A percentile compares a stretch with the other conserved stretches of the same genome.
These are phyloP conservation scores for Epicauta chinensis DNA, from an alignment of 1,140 invertebrate genomes.

Conservation along the genomic window DNA sequence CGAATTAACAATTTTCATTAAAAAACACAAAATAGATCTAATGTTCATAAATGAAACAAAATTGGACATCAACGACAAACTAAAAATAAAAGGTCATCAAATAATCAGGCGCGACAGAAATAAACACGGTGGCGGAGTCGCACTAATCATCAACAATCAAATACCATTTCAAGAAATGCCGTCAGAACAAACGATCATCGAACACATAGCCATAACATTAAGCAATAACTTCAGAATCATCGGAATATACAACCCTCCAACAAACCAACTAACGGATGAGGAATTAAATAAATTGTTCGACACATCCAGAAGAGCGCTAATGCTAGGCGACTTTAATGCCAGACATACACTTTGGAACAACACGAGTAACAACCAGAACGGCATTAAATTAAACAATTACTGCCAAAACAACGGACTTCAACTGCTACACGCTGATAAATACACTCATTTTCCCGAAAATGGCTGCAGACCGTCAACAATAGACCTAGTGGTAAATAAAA, in stretches of 20 bases:
- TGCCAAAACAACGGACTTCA: too few relatives aligned
- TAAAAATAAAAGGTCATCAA: conserved; percentile 2
- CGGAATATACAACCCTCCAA: neutral
- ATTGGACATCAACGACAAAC: neutral
- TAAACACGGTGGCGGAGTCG: neutral
- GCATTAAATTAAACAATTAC: too few relatives aligned
- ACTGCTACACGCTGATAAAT: too few relatives aligned
- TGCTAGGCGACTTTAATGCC: too few relatives aligned
- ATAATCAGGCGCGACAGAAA: neutral
- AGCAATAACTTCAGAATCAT: neutral
- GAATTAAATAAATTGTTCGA: neutral
- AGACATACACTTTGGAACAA: too few relatives aligned
- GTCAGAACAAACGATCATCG: neutral
- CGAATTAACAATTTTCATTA: neutral
- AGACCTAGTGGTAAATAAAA: neutral
- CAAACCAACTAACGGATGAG: neutral
- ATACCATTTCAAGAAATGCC: neutral
- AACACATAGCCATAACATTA: neutral
- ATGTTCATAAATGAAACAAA: neutral
- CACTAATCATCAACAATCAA: neutral
- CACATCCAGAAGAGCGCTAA: too few relatives aligned
- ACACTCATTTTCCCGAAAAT: neutral
- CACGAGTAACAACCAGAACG: too few relatives aligned
- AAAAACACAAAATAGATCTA: neutral
- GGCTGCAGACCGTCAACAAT: neutral